phyloP scores from a whole-genome alignment of 2,888 invertebrate species.

The Colletes collaris region DNA sequence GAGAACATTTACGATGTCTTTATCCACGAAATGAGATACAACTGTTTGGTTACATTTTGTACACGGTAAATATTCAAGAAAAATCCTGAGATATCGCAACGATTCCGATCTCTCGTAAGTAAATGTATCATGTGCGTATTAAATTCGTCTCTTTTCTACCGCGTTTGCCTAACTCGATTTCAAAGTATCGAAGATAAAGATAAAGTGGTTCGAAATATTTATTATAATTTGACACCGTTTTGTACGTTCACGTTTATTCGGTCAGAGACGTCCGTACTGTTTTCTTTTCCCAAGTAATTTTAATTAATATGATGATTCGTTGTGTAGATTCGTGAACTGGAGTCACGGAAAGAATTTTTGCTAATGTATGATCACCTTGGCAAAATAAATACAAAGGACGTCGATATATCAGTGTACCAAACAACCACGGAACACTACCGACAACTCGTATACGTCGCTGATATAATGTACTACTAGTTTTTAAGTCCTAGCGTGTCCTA shows the following conservation, averaged over 20 bases:
- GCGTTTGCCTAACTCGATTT: neutral
- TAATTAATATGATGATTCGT: neutral
- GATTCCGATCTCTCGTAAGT: conserved; percentile 17
- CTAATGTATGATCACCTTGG: neutral
- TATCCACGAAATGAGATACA: neutral
- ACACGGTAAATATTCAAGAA: conserved; percentile 12
- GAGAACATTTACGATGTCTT: neutral
- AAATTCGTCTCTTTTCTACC: neutral
- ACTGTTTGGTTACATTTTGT: conserved; percentile 24
- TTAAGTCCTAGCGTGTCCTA: neutral
- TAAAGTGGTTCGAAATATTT: neutral
- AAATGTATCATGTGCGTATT: neutral
- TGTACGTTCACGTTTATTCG: neutral
- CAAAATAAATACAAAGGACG: neutral
- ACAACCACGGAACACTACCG: neutral
- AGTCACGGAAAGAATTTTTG: neutral
- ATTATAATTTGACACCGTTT: neutral
- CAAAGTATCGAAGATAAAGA: neutral
- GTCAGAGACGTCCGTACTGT: neutral
- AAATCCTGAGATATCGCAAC: conserved; percentile 1
- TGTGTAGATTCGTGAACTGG: neutral
- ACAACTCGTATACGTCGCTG: neutral
- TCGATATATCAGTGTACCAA: neutral
- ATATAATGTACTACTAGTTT: neutral
- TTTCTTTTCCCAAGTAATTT: neutral